Percentiles rank a stretch among this genome's conserved stretches.
phyloP scores from a whole-genome alignment of 2,113 vertebrate species.

The Spea multiplicata region DNA sequence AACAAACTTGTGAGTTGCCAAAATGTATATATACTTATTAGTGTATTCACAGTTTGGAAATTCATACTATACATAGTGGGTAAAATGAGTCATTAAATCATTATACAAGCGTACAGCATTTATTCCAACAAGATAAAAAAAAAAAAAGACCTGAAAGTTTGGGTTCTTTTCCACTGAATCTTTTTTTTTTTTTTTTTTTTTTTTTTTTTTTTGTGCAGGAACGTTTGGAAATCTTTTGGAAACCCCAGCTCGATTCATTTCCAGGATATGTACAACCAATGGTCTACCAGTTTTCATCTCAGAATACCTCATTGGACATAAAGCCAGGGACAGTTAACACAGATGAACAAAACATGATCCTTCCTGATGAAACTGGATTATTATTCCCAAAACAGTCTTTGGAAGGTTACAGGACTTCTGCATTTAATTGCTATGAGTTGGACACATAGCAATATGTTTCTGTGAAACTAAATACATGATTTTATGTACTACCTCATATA shows the following conservation, averaged over 20 bases:
- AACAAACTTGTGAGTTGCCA: no score
- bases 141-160: no score
- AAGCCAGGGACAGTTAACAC: slow-evolving; percentile 67
- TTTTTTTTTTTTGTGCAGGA: slow-evolving; percentile 62
- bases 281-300: slow-evolving; percentile 58
- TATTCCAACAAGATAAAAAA: no score
- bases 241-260: slow-evolving; percentile 68
- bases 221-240: slow-evolving; percentile 93
- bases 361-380: slow-evolving; percentile 58
- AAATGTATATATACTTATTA: no score
- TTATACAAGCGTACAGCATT: no score
- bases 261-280: slow-evolving; percentile 55
- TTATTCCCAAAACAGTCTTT: slow-evolving; percentile 67
- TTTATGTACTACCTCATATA: slow-evolving; percentile 84
- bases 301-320: slow-evolving; percentile 62
- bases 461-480: slow-evolving; percentile 61
- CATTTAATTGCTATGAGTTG: slow-evolving; percentile 59
- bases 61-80: no score
- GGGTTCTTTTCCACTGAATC: no score
- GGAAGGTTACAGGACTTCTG: slow-evolving; percentile 72
- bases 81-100: no score
- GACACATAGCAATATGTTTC: slow-evolving; percentile 70
- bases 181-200: neutral
- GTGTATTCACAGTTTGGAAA: no score
- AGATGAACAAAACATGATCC: slow-evolving; percentile 59